Conservation (phyloP, 2,797 vertebrate genomes). For the Sebastes steindachneri region DNA sequence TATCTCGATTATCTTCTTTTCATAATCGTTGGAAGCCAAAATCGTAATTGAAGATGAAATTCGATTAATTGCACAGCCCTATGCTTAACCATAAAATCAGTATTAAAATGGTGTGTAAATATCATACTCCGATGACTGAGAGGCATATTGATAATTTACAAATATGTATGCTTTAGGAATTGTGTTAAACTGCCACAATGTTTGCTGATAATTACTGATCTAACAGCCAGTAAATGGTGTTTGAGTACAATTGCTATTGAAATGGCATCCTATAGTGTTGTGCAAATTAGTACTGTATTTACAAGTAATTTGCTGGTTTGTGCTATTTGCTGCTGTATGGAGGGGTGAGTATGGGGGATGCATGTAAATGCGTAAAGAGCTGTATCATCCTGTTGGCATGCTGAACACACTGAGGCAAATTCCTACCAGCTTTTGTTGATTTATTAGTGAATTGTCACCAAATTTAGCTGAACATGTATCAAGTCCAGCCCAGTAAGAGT, state of each 20-base stretch:
- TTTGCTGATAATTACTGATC: conserved; percentile 24
- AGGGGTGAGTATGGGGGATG: neutral
- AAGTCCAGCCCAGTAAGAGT: neutral
- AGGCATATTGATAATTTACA: neutral
- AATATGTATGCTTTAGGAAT: neutral
- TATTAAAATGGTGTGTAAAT: neutral
- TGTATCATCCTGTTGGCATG: conserved; percentile 3
- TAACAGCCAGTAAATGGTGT: conserved; percentile 4
- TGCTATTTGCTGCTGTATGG: conserved; percentile 11
- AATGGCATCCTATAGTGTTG: neutral
- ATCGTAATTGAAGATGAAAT: too few relatives aligned
- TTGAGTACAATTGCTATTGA: conserved; percentile 2
- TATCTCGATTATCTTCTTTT: too few relatives aligned
- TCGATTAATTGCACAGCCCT: too few relatives aligned
- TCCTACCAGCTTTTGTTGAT: conserved; percentile 6
- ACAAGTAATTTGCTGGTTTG: conserved; percentile 27
- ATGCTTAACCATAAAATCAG: neutral
- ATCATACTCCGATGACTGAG: neutral
- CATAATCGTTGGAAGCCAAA: too few relatives aligned
- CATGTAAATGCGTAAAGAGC: conserved; percentile 11
- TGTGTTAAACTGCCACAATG: conserved; percentile 1
- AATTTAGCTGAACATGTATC: conserved; percentile 1
- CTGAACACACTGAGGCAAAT: conserved; percentile 9
- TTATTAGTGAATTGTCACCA: conserved; percentile 13
- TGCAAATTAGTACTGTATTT: conserved; percentile 16